phyloP scores from a whole-genome alignment of 2,888 invertebrate species.

The Mesorhabditis spiculigera region DNA sequence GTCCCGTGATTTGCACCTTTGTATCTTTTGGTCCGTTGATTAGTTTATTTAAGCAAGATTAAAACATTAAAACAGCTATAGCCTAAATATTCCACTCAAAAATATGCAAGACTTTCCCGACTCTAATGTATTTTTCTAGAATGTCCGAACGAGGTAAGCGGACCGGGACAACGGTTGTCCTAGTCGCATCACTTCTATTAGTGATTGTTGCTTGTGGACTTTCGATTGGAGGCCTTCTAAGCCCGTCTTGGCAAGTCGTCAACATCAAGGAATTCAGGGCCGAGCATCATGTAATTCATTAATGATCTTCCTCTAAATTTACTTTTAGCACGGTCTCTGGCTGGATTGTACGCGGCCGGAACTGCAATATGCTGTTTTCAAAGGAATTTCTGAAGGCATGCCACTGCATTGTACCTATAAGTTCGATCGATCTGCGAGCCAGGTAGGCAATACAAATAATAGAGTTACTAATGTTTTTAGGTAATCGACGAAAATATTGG shows the following conservation, averaged over 20 bases:
- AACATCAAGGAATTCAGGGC: conserved; percentile 55
- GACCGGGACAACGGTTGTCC: conserved; percentile 22
- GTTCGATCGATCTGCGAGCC: conserved; percentile 48
- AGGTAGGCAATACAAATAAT: conserved; percentile 15
- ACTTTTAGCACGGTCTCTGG: conserved; percentile 55
- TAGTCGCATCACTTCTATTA: conserved; percentile 34
- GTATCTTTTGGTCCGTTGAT: too few species aligned
- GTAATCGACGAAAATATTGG: conserved; percentile 52
- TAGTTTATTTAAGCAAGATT: too few species aligned
- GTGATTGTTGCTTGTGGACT: conserved; percentile 47
- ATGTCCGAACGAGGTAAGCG: conserved; percentile 23
- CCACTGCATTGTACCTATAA: conserved; percentile 57
- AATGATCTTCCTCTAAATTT: neutral
- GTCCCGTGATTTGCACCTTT: too few species aligned
- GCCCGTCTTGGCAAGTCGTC: conserved; percentile 56
- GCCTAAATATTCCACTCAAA: too few species aligned
- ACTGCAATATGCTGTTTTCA: conserved; percentile 22
- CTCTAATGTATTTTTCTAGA: neutral
- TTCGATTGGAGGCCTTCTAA: conserved; percentile 49
- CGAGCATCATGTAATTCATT: conserved; percentile 46
- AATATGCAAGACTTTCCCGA: neutral
- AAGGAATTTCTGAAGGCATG: conserved; percentile 32
- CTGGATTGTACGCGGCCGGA: conserved; percentile 52
- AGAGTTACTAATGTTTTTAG: conserved; percentile 15
- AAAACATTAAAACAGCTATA: too few species aligned